Conservation (phyloP, 2,888 invertebrate genomes). For the Conistra vaccinii region DNA sequence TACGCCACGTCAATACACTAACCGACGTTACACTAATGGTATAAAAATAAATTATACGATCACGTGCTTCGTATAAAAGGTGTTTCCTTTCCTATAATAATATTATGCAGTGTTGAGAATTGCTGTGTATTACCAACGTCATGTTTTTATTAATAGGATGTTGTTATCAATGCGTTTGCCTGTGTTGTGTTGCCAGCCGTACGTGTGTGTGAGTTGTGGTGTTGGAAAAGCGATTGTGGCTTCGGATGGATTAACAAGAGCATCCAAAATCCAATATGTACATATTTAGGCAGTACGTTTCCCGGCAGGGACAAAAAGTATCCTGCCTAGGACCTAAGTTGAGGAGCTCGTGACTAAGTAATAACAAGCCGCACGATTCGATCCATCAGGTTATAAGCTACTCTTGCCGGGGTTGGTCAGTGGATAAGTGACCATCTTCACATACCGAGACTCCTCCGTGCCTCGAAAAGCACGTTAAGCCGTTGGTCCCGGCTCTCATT, state of each 20-base stretch:
- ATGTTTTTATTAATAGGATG: constrained; percentile 26
- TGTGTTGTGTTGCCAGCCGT: not conserved
- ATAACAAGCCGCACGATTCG: too few relatives aligned
- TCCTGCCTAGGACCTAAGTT: too few relatives aligned
- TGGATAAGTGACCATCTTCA: too few relatives aligned
- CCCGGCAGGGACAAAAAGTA: not conserved
- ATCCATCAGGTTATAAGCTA: too few relatives aligned
- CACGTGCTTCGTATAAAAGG: constrained; percentile 18
- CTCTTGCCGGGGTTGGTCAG: too few relatives aligned
- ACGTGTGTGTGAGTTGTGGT: not conserved
- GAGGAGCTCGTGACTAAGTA: too few relatives aligned
- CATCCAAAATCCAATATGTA: not conserved
- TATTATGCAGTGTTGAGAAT: constrained; percentile 19
- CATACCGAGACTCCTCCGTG: too few relatives aligned
- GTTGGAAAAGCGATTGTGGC: constrained; percentile 6
- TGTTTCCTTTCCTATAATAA: constrained; percentile 30
- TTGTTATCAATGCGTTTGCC: constrained; percentile 38
- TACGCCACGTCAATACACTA: constrained; percentile 20
- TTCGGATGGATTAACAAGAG: not conserved
- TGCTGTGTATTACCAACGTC: constrained; percentile 11
- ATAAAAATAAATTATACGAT: constrained; percentile 32
- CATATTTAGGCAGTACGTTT: not conserved
- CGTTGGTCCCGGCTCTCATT: too few relatives aligned
- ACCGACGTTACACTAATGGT: constrained; percentile 16
- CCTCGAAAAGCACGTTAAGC: too few relatives aligned